Conservation (phyloP, 2,797 vertebrate species). For the Sylvilagus floridanus region DNA sequence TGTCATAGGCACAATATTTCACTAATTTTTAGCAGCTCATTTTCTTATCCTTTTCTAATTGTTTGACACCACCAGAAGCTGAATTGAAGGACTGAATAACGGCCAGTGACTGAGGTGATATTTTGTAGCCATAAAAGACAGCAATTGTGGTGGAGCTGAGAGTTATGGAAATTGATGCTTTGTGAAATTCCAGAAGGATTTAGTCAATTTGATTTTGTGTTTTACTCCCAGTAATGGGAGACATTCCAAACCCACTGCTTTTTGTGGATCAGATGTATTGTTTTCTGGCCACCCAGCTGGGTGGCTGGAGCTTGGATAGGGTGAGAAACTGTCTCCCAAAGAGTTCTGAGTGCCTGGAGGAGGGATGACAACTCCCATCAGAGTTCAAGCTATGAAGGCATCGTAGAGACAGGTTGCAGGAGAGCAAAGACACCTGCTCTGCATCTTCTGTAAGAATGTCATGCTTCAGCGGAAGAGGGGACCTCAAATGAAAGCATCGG, state of each 20-base stretch:
- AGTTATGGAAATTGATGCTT: constrained; percentile 69
- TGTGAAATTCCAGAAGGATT: constrained; percentile 83
- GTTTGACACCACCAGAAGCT: neutral
- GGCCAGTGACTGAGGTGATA: constrained; percentile 26
- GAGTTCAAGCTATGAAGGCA: constrained; percentile 9
- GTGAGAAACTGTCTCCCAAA: constrained; percentile 69
- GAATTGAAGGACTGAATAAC: neutral
- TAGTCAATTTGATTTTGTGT: constrained; percentile 84
- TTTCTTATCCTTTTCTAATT: neutral
- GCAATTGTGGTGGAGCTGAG: constrained; percentile 51
- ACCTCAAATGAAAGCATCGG: constrained; percentile 7
- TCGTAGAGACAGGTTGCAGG: neutral
- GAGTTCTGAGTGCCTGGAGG: constrained; percentile 55
- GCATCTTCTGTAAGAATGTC: neutral
- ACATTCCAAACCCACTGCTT: constrained; percentile 80
- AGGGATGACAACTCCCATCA: neutral
- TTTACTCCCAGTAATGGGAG: constrained; percentile 80
- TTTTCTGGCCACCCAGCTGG: constrained; percentile 80
- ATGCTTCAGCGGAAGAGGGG: neutral
- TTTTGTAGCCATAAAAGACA: constrained; percentile 52
- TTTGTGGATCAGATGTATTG: constrained; percentile 81
- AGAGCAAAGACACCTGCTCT: constrained; percentile 62
- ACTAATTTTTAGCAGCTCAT: neutral
- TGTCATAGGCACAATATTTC: neutral
- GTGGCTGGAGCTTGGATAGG: constrained; percentile 55